phyloP scores from a whole-genome alignment of 2,113 vertebrate genomes.

The Nothobranchius kuhntae region DNA sequence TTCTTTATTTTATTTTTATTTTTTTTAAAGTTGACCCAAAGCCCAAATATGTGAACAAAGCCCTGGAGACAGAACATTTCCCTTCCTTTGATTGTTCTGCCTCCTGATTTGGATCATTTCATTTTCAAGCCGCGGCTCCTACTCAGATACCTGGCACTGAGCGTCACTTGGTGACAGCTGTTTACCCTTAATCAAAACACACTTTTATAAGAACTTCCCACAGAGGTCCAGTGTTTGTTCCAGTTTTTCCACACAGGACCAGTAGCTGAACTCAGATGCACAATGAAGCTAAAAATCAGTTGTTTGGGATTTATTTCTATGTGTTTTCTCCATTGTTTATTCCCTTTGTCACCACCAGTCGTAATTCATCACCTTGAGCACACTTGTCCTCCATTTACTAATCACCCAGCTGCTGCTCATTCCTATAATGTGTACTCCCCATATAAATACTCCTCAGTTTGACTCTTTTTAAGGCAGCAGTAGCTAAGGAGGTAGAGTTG shows the following conservation, averaged over 20 bases:
- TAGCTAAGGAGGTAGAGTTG: too few relatives aligned
- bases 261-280: not conserved
- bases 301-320: too few relatives aligned
- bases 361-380: too few relatives aligned
- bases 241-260: not conserved
- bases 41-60: slow-evolving; percentile 45
- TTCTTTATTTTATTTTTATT: too few relatives aligned
- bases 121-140: slow-evolving; percentile 18
- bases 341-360: too few relatives aligned
- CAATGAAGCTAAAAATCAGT: too few relatives aligned
- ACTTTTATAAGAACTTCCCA: slow-evolving; percentile 1
- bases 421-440: too few relatives aligned
- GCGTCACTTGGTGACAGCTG: slow-evolving; percentile 18
- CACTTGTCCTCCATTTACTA: too few relatives aligned
- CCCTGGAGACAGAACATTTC: slow-evolving; percentile 40
- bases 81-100: slow-evolving; percentile 70
- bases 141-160: slow-evolving; percentile 13
- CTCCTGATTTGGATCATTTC: slow-evolving; percentile 44
- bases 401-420: too few relatives aligned
- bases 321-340: too few relatives aligned
- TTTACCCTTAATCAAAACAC: slow-evolving; percentile 30
- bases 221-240: not conserved
- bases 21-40: slow-evolving; percentile 23
- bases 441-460: too few relatives aligned
- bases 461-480: too few relatives aligned